Percentiles rank a stretch among this genome's conserved stretches.
Conservation (phyloP, 2,888 invertebrate genomes). For the Ctenicera cuprea region DNA sequence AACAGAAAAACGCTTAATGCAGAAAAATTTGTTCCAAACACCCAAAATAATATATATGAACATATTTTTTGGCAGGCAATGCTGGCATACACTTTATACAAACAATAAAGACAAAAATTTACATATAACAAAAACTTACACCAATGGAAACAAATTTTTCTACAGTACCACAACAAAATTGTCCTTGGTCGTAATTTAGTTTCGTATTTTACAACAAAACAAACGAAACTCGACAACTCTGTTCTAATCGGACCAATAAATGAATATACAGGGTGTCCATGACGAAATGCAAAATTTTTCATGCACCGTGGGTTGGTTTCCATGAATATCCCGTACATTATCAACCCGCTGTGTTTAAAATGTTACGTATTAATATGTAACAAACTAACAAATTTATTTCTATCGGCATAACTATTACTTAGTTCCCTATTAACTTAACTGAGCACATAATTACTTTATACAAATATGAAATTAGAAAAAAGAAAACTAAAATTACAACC, state of each 20-base stretch:
- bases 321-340: neutral
- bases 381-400: conserved; percentile 36
- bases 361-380: conserved; percentile 37
- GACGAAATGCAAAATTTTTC: too few species aligned
- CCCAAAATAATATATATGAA: conserved; percentile 5
- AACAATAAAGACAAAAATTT: conserved; percentile 34
- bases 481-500: conserved; percentile 31
- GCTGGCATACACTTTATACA: conserved; percentile 18
- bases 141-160: conserved; percentile 38
- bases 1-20: neutral
- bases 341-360: conserved; percentile 13
- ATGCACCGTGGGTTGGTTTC: too few species aligned
- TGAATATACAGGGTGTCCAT: too few species aligned
- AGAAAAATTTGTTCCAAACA: conserved; percentile 41
- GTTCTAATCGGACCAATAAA: neutral
- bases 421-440: conserved; percentile 41
- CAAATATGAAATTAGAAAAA: conserved; percentile 45
- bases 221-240: neutral
- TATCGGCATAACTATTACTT: conserved; percentile 41
- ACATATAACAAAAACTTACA: conserved; percentile 9
- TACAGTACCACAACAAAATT: conserved; percentile 10
- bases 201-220: neutral
- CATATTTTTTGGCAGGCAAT: conserved; percentile 18
- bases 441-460: conserved; percentile 46
- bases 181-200: neutral